These are phyloP conservation scores for Drosophila anomalata DNA, from an alignment of 2,888 invertebrate species.

Conservation along the genomic window DNA sequence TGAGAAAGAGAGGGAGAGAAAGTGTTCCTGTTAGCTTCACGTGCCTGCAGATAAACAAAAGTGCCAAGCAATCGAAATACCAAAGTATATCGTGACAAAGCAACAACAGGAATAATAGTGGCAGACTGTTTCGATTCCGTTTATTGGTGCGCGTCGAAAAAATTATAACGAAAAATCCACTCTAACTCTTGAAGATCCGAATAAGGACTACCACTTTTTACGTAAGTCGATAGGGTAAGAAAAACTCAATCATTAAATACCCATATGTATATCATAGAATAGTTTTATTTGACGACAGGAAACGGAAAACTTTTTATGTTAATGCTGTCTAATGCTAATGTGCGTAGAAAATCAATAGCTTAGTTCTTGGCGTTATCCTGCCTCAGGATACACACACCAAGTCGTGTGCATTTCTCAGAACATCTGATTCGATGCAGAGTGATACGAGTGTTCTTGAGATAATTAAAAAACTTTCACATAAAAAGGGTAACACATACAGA, in stretches of 20 bases:
- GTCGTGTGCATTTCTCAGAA: constrained; percentile 4
- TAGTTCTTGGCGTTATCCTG: constrained; percentile 36
- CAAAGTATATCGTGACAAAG: constrained; percentile 21
- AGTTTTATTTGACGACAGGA: neutral
- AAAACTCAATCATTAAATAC: neutral
- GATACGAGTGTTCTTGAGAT: constrained; percentile 24
- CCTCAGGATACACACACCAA: constrained; percentile 47
- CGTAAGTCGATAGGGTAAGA: constrained; percentile 53
- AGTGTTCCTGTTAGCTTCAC: constrained; percentile 47
- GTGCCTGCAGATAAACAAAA: constrained; percentile 71
- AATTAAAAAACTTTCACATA: constrained; percentile 65
- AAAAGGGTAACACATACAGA: constrained; percentile 7
- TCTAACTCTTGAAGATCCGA: constrained; percentile 1
- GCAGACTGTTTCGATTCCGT: constrained; percentile 30
- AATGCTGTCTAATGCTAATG: constrained; percentile 35
- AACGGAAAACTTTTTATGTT: constrained; percentile 12
- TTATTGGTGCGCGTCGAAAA: constrained; percentile 11
- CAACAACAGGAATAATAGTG: constrained; percentile 18
- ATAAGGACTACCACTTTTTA: constrained; percentile 56
- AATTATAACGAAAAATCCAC: constrained; percentile 8
- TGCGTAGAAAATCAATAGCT: constrained; percentile 67
- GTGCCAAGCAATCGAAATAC: constrained; percentile 51
- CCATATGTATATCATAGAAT: neutral
- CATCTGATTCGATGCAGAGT: constrained; percentile 7
- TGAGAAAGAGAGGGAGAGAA: constrained; percentile 21